Base-by-base conservation (phyloP, 2,888 invertebrate species). In the Proisotoma minuta region DNA sequence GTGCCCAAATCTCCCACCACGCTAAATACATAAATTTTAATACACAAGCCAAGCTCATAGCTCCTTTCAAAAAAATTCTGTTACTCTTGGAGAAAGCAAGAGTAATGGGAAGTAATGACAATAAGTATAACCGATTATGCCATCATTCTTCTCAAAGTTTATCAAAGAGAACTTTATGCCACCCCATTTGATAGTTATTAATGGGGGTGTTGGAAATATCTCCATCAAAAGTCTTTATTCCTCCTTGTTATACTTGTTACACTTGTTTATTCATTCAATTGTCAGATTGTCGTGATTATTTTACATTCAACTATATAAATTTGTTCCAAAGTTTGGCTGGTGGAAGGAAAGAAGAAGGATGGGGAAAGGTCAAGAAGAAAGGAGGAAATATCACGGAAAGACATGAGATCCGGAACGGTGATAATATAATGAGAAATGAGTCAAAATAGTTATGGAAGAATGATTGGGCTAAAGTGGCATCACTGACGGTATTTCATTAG, bases 391-490 rank as follows among this genome's bases (percentile, higher is more conserved):
- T n/a, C n/a, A n/a, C n/a, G n/a, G 34, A 15, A 15, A 34, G 12
- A 15, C 8, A 34, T 34, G 12, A 34, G 34, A 34, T 10, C 8
- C 8, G 12, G 34, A 10, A 15, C 12, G 34, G 8, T 34, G 34
- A 10, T 34, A 34, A 34, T 34, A 34, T 8, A 34, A 15, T 10
- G 12, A 15, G 12, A 34, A 15, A 34, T 34, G 34, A 34, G 8
- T 10, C 8, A 34, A 15, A 34, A 34, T 8, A 34, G 34, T 12
- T 12, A n/a, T n/a, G n/a, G 40, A 39, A 56, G 56, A 61, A 61
- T 51, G 57, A 61, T 61, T 56, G 61, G 56, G 57, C 29, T 50
- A 34, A 60, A 56, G 56, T 54, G 56, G 34, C 18, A n/a, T 51
- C 26, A 57, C 22, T 23, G 57, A 39, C 40, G 12, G 54, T 10